A percentile compares a stretch with the other conserved stretches of the same genome.
Conservation (phyloP, 1,140 invertebrate species). For the Dendrolimus kikuchii region DNA sequence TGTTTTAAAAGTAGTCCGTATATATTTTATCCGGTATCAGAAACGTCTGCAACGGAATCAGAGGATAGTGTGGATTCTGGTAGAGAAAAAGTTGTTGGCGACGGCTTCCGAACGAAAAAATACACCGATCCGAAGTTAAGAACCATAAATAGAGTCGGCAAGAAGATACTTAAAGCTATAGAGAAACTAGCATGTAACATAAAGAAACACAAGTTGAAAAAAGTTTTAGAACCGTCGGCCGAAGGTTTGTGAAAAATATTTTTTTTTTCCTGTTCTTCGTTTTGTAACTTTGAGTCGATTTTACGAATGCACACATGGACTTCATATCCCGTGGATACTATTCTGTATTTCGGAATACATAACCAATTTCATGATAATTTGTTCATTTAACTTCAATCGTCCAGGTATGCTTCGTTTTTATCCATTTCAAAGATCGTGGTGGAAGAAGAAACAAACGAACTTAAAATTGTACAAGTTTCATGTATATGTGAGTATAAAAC, state of each 20-base stretch:
- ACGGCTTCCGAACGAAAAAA: conserved; percentile 47
- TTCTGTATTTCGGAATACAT: too few species aligned
- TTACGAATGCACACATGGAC: too few species aligned
- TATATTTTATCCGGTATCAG: conserved; percentile 60
- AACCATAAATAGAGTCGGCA: conserved; percentile 67
- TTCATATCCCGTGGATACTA: too few species aligned
- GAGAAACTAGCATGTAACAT: conserved; percentile 59
- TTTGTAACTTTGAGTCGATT: too few species aligned
- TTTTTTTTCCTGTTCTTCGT: too few species aligned
- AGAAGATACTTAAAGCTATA: conserved; percentile 60
- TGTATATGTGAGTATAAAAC: too few species aligned
- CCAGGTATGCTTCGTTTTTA: too few species aligned
- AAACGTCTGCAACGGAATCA: conserved; percentile 62
- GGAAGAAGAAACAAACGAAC: too few species aligned
- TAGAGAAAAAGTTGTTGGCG: conserved; percentile 45
- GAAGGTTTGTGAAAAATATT: conserved; percentile 13
- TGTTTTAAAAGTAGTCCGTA: conserved; percentile 54
- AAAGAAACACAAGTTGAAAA: conserved; percentile 39
- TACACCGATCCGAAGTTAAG: conserved; percentile 60
- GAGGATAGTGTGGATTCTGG: conserved; percentile 57
- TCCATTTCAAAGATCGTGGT: too few species aligned
- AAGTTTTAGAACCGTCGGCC: conserved; percentile 13
- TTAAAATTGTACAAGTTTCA: too few species aligned
- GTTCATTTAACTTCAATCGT: too few species aligned
- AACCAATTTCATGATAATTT: too few species aligned